Conservation (phyloP, 2,888 invertebrate genomes). For the Halictus quadricinctus region DNA sequence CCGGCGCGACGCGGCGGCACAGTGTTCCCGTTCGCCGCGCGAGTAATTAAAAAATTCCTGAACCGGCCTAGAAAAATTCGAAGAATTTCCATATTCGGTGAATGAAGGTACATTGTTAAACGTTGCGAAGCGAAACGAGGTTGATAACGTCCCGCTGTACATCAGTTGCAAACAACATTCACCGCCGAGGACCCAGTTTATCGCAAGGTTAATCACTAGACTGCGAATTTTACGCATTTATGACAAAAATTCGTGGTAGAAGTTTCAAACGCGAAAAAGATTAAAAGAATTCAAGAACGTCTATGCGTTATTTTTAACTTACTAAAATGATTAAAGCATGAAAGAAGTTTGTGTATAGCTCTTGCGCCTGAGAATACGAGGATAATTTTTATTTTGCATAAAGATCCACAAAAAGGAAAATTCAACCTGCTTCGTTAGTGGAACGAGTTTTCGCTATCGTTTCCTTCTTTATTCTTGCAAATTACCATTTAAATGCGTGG, state of each 20-base stretch:
- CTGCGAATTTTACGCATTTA: not conserved
- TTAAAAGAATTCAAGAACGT: too few relatives aligned
- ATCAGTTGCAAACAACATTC: conserved; percentile 27
- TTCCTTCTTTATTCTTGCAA: not conserved
- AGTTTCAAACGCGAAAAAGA: too few relatives aligned
- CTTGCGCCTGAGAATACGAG: too few relatives aligned
- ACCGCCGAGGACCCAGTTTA: not conserved
- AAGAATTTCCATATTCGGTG: conserved; percentile 14
- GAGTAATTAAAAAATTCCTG: conserved; percentile 53
- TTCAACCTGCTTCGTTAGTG: not conserved
- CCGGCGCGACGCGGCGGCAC: not conserved
- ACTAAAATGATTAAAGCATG: too few relatives aligned
- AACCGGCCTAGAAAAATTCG: not conserved
- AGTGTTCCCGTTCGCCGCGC: not conserved
- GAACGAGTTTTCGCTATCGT: not conserved
- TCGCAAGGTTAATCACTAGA: not conserved
- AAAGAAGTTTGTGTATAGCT: not conserved
- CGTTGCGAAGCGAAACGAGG: conserved; percentile 8
- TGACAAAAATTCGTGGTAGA: not conserved
- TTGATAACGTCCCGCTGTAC: not conserved
- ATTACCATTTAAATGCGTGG: too few relatives aligned
- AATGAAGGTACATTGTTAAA: not conserved
- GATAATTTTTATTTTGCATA: too few relatives aligned
- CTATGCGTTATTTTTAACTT: too few relatives aligned
- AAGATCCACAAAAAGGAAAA: not conserved